These are phyloP conservation scores for Temnothorax nylanderi DNA, from an alignment of 1,140 invertebrate species.

Conservation along the genomic window DNA sequence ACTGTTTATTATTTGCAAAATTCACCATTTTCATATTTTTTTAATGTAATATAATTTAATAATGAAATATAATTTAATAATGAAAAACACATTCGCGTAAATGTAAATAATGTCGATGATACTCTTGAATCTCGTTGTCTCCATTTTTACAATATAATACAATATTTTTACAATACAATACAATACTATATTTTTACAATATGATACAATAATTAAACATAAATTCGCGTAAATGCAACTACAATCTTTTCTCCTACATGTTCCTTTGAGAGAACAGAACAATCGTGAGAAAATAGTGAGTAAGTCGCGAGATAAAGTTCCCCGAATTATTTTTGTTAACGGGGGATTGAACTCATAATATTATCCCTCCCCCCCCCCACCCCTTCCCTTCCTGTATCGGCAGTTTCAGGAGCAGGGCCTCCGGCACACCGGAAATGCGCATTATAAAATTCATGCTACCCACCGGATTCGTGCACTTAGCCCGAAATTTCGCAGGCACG, in stretches of 20 bases:
- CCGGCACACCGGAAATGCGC: slow-evolving; percentile 70
- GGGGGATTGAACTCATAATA: slow-evolving; percentile 5
- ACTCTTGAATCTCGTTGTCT: neutral
- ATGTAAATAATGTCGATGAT: neutral
- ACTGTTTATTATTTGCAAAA: neutral
- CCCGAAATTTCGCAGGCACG: slow-evolving; percentile 79
- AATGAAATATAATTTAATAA: neutral
- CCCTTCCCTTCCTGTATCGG: slow-evolving; percentile 1
- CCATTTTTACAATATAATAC: neutral
- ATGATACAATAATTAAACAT: neutral
- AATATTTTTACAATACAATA: neutral
- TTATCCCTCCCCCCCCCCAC: neutral
- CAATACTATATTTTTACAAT: neutral
- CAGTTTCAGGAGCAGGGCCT: slow-evolving; percentile 21
- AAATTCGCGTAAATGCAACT: neutral
- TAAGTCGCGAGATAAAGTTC: neutral
- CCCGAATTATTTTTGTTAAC: slow-evolving; percentile 23
- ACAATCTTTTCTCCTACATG: neutral
- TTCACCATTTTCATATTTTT: neutral
- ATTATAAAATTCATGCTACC: slow-evolving; percentile 72
- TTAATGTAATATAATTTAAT: neutral
- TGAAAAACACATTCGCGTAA: neutral
- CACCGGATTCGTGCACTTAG: slow-evolving; percentile 60
- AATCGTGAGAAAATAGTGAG: neutral
- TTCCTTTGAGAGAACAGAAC: neutral